These are phyloP conservation scores for Bubo scandiacus DNA, from an alignment of 2,113 vertebrate species.

Conservation along the genomic window DNA sequence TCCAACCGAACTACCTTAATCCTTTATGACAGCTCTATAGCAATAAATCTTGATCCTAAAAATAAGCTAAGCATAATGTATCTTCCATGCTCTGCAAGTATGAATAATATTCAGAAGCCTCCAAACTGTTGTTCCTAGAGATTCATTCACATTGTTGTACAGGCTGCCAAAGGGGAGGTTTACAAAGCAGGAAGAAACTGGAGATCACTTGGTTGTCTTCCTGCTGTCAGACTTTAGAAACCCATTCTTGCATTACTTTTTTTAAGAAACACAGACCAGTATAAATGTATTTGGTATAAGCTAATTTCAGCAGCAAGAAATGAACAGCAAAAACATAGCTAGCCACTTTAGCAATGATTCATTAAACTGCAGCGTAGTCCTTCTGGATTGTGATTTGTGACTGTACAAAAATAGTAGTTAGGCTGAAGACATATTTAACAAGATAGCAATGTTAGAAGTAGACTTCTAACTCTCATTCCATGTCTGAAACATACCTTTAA, in stretches of 20 bases:
- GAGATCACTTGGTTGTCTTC: not conserved
- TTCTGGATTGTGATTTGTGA: not conserved
- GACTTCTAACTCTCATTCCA: not conserved
- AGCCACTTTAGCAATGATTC: constrained; percentile 10
- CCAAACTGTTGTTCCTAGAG: constrained; percentile 17
- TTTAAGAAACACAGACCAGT: not conserved
- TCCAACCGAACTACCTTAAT: constrained; percentile 24
- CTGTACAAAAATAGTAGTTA: not conserved
- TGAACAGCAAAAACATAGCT: not conserved
- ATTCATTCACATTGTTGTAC: constrained; percentile 16
- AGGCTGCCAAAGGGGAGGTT: not conserved
- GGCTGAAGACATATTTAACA: not conserved
- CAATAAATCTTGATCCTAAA: constrained; percentile 59
- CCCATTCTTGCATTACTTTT: not conserved
- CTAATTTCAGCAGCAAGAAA: constrained; percentile 7
- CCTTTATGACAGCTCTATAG: constrained; percentile 28
- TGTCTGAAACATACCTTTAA: not conserved
- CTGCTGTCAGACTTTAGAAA: not conserved
- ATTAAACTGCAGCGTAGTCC: not conserved
- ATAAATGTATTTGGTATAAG: not conserved
- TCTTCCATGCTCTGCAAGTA: constrained; percentile 59
- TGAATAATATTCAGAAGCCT: constrained; percentile 38
- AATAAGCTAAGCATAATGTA: constrained; percentile 60
- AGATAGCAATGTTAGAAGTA: not conserved
- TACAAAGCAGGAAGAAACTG: not conserved